These are phyloP conservation scores for Chrysaora quinquecirrha DNA, from an alignment of 30 jellyfish, hydroid and myxozoan species.

Conservation along the genomic window DNA sequence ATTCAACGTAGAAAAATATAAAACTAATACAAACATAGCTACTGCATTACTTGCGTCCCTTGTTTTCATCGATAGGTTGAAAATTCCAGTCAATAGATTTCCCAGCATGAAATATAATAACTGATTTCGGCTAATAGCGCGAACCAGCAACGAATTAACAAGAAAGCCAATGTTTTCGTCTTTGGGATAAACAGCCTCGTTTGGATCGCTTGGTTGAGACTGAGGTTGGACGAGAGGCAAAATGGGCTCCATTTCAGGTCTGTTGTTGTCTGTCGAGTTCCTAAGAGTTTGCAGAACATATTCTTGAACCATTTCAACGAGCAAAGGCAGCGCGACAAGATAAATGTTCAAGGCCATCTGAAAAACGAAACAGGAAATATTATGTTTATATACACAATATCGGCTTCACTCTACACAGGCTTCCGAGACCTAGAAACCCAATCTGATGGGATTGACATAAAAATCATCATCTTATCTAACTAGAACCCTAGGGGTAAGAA, in stretches of 20 bases:
- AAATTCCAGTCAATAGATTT: slow-evolving; percentile 77
- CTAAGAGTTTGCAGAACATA: no score
- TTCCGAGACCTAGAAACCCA: no score
- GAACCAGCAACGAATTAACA: slow-evolving; percentile 46
- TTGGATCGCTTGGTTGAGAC: not conserved
- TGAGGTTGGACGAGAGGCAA: no score
- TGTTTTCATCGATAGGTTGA: slow-evolving; percentile 67
- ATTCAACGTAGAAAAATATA: slow-evolving; percentile 8
- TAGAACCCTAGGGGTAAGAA: no score
- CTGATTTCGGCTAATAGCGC: slow-evolving; percentile 73
- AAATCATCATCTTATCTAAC: no score
- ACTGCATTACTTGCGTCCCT: slow-evolving; percentile 8
- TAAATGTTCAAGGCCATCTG: slow-evolving; percentile 52
- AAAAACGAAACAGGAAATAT: not conserved
- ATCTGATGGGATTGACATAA: no score
- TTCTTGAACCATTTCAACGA: slow-evolving; percentile 58
- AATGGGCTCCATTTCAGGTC: no score
- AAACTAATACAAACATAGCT: slow-evolving; percentile 24
- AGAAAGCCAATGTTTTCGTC: not conserved
- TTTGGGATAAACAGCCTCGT: slow-evolving; percentile 3
- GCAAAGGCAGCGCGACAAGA: slow-evolving; percentile 39
- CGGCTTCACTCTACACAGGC: no score
- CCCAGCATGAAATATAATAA: slow-evolving; percentile 75
- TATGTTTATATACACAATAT: no score
- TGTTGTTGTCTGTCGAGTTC: no score